Evolutionary conservation across 2,797 vertebrate species (phyloP).

Genomic region (Ataeniobius toweri): DNA sequence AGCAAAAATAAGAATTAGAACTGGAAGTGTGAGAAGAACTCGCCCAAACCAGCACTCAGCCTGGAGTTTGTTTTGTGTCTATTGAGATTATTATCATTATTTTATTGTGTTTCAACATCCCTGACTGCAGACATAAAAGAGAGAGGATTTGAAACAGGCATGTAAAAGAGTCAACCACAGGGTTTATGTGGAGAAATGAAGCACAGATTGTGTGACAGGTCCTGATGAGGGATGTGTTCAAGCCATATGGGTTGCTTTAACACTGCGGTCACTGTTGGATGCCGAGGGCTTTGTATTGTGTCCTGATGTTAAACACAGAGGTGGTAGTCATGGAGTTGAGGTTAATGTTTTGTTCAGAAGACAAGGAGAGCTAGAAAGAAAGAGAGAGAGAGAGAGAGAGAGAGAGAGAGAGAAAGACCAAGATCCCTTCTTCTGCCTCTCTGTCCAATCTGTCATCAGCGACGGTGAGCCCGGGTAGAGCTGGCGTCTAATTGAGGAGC

Average conservation of each 20-base stretch:
- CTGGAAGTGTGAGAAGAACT: slow-evolving; percentile 17
- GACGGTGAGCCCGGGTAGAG: slow-evolving; percentile 71
- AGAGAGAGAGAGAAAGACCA: slow-evolving; percentile 39
- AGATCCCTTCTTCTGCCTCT: slow-evolving; percentile 46
- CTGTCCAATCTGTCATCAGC: slow-evolving; percentile 72
- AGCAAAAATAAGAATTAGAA: slow-evolving; percentile 4
- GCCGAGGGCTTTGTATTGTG: slow-evolving; percentile 73
- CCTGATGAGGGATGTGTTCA: slow-evolving; percentile 76
- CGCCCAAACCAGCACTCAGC: slow-evolving; percentile 17
- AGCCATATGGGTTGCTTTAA: slow-evolving; percentile 79
- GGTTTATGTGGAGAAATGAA: slow-evolving; percentile 70
- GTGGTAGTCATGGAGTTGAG: slow-evolving; percentile 79
- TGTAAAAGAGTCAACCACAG: slow-evolving; percentile 58
- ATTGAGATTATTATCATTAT: slow-evolving; percentile 41
- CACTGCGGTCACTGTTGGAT: slow-evolving; percentile 75
- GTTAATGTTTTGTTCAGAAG: slow-evolving; percentile 78
- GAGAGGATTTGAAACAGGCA: slow-evolving; percentile 51
- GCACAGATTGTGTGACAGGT: slow-evolving; percentile 72
- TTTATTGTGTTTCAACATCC: slow-evolving; percentile 45
- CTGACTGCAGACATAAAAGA: slow-evolving; percentile 43
- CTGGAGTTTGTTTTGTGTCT: slow-evolving; percentile 43
- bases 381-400: slow-evolving; percentile 29
- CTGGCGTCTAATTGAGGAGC: slow-evolving; percentile 85
- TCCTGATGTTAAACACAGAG: slow-evolving; percentile 78
- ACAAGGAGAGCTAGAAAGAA: slow-evolving; percentile 50